These are phyloP conservation scores for Nesospiza acunhae DNA, from an alignment of 2,113 vertebrate species.

Conservation along the genomic window DNA sequence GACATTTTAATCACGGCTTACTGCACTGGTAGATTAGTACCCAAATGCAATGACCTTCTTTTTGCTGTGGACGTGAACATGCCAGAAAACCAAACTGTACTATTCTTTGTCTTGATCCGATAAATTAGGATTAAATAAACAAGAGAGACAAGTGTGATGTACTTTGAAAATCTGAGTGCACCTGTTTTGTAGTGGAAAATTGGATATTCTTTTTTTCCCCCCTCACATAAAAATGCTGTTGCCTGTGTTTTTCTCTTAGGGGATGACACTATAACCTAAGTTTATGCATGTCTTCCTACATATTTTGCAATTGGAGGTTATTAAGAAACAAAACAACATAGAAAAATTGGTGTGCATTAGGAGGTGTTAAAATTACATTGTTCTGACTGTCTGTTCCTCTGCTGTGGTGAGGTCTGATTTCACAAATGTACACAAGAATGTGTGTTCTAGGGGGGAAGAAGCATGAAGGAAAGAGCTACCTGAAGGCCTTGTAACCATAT, in stretches of 20 bases:
- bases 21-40: slow-evolving; percentile 65
- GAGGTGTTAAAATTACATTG: slow-evolving; percentile 33
- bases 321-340: slow-evolving; percentile 15
- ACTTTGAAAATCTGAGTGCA: slow-evolving; percentile 59
- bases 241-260: not conserved
- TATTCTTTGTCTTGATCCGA: slow-evolving; percentile 1
- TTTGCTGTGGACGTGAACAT: slow-evolving; percentile 28
- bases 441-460: not conserved
- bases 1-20: slow-evolving; percentile 62
- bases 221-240: not conserved
- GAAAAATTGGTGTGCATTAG: not conserved
- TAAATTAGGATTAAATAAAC: slow-evolving; percentile 51
- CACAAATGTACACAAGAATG: not conserved
- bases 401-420: not conserved
- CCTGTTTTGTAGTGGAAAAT: slow-evolving; percentile 66
- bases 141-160: slow-evolving; percentile 36
- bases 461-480: not conserved
- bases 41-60: slow-evolving; percentile 40
- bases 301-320: slow-evolving; percentile 29
- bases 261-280: not conserved
- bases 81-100: slow-evolving; percentile 43
- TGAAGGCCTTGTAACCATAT: not conserved
- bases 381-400: not conserved
- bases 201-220: not conserved
- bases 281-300: not conserved